These are phyloP conservation scores for Coronaproctus castanopsis DNA, from an alignment of 2,888 invertebrate genomes.

Conservation along the genomic window DNA sequence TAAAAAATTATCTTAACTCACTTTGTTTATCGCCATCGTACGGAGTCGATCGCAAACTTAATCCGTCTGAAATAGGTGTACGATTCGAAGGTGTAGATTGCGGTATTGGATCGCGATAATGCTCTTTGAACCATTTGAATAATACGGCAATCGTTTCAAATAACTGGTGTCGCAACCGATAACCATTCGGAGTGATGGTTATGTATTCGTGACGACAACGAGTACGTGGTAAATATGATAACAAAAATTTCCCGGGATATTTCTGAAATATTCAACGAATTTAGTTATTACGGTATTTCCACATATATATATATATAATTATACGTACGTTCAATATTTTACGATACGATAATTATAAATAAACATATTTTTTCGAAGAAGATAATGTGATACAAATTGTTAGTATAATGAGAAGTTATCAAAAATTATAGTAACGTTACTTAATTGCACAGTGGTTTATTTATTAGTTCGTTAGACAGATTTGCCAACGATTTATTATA, in stretches of 20 bases:
- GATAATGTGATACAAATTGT: too few species aligned
- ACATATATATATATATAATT: too few species aligned
- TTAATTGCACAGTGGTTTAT: too few species aligned
- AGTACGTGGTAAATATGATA: constrained; percentile 77
- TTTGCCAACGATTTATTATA: neutral
- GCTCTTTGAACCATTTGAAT: constrained; percentile 94
- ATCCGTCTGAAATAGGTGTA: constrained; percentile 19
- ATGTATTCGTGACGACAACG: constrained; percentile 79
- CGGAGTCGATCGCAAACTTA: constrained; percentile 18
- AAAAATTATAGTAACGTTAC: too few species aligned
- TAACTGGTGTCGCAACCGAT: constrained; percentile 67
- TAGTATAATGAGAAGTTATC: too few species aligned
- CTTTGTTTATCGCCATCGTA: neutral
- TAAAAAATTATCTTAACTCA: too few species aligned
- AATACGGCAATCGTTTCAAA: constrained; percentile 63
- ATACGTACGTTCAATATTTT: too few species aligned
- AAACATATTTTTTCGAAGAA: too few species aligned
- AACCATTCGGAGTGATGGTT: constrained; percentile 78
- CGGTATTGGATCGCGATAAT: constrained; percentile 78
- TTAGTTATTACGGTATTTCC: too few species aligned
- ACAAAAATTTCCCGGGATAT: constrained; percentile 76
- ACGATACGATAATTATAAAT: too few species aligned
- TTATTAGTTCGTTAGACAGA: neutral
- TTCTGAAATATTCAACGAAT: too few species aligned
- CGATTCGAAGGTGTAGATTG: constrained; percentile 33